Evolutionary conservation across 2,797 vertebrate genomes (phyloP).

Genomic region (Manis javanica): DNA sequence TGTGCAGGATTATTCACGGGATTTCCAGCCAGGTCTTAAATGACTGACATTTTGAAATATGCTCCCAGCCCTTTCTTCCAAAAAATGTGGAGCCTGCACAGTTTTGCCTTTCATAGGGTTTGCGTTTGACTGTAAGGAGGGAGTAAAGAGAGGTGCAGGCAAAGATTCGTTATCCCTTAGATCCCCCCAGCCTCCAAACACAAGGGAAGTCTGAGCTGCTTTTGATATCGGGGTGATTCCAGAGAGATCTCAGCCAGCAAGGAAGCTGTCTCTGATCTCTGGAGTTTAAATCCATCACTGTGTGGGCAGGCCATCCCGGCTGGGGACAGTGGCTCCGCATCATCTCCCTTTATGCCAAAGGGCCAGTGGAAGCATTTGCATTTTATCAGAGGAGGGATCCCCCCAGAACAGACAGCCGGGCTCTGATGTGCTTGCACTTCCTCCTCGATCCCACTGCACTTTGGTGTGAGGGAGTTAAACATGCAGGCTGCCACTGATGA

Average conservation of each 20-base stretch:
- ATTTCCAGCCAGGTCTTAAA: background rate
- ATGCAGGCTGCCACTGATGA: fast-evolving
- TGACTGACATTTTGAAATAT: background rate
- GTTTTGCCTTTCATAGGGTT: background rate
- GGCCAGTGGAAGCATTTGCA: slow-evolving; percentile 62
- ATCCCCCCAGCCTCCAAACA: background rate
- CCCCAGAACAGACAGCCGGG: background rate
- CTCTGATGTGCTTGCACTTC: fast-evolving
- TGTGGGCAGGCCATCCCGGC: fast-evolving
- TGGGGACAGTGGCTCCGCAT: slow-evolving; percentile 45
- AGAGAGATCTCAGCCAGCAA: slow-evolving; percentile 22
- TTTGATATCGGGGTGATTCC: fast-evolving
- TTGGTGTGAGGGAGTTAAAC: background rate
- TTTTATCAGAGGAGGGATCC: slow-evolving; percentile 58
- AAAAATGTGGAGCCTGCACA: fast-evolving
- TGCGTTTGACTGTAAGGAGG: background rate
- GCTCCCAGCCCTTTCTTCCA: background rate
- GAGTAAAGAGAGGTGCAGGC: fast-evolving
- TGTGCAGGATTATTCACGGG: background rate
- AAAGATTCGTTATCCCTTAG: fast-evolving
- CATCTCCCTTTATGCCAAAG: slow-evolving; percentile 69
- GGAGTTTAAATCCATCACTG: background rate
- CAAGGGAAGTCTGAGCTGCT: background rate
- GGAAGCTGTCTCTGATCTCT: background rate
- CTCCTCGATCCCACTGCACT: fast-evolving